phyloP scores from a whole-genome alignment of 2,113 vertebrate species.

The Pelodiscus sinensis region DNA sequence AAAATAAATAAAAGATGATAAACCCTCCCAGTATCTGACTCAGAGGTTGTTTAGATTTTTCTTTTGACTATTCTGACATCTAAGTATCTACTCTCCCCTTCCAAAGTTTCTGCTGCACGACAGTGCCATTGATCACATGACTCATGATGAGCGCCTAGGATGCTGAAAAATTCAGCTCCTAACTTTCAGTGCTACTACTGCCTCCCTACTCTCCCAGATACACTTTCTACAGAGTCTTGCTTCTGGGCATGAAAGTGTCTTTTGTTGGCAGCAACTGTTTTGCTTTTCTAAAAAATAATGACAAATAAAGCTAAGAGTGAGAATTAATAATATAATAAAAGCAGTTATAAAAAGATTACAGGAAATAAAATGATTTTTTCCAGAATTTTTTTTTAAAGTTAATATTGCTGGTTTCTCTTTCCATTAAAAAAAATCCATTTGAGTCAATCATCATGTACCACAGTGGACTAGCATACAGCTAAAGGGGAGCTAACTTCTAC shows the following conservation, averaged over 20 bases:
- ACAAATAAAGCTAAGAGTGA: neutral
- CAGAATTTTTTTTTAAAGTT: neutral
- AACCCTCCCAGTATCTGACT: neutral
- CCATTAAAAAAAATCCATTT: neutral
- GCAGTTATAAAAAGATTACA: neutral
- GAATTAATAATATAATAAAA: neutral
- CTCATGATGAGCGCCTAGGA: rapidly evolving
- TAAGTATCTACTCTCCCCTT: neutral
- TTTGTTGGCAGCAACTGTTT: neutral
- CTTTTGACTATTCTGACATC: neutral
- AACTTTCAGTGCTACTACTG: neutral
- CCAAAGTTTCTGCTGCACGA: neutral
- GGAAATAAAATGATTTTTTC: neutral
- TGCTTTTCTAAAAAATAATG: neutral
- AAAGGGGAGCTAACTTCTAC: neutral
- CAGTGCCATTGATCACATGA: neutral
- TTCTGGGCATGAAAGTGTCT: neutral
- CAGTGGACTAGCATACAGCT: neutral
- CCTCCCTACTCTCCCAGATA: neutral
- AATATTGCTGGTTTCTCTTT: neutral
- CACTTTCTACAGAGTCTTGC: neutral
- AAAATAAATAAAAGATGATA: neutral
- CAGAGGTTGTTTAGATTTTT: neutral
- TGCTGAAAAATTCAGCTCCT: neutral
- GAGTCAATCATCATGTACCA: neutral